Percentiles rank a stretch among this genome's conserved stretches.
phyloP scores from a whole-genome alignment of 2,113 vertebrate genomes.

The Nothobranchius kuhntae region DNA sequence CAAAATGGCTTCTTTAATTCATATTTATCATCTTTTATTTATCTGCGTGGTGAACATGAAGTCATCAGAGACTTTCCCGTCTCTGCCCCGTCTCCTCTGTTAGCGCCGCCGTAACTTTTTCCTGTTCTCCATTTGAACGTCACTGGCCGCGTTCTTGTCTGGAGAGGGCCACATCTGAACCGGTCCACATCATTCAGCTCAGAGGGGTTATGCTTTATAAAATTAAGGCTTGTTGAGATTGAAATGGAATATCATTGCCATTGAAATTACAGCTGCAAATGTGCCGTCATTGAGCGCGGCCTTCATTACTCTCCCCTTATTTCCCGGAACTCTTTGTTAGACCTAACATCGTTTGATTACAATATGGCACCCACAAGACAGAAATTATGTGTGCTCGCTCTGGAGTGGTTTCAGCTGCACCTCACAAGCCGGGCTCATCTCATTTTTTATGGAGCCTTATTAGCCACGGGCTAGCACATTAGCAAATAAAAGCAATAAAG shows the following conservation, averaged over 20 bases:
- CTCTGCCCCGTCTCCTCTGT: slow-evolving; percentile 12
- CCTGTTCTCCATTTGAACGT: slow-evolving; percentile 67
- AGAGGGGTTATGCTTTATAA: slow-evolving; percentile 57
- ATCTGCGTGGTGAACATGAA: slow-evolving; percentile 63
- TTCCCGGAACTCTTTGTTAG: slow-evolving; percentile 51
- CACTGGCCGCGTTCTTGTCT: slow-evolving; percentile 48
- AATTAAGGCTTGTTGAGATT: slow-evolving; percentile 61
- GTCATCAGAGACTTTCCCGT: slow-evolving; percentile 36
- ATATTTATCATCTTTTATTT: slow-evolving; percentile 74
- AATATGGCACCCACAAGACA: slow-evolving; percentile 45
- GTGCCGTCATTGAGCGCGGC: slow-evolving; percentile 43
- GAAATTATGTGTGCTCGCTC: slow-evolving; percentile 45
- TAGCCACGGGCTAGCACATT: slow-evolving; percentile 46
- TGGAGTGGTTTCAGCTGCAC: slow-evolving; percentile 53
- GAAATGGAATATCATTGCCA: slow-evolving; percentile 60
- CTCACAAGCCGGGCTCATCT: slow-evolving; percentile 52
- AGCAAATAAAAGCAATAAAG: slow-evolving; percentile 38
- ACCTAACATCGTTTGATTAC: slow-evolving; percentile 60
- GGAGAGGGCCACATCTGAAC: slow-evolving; percentile 51
- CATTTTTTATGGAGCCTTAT: slow-evolving; percentile 33
- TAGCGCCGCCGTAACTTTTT: slow-evolving; percentile 39
- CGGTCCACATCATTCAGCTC: slow-evolving; percentile 58
- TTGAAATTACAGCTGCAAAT: slow-evolving; percentile 63
- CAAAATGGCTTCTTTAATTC: slow-evolving; percentile 65
- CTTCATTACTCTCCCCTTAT: slow-evolving; percentile 43